Evolutionary conservation across 2,888 invertebrate species (phyloP), one percentile per base, ranked within the genome.

Genomic region (Tenthredo mesomela): DNA sequence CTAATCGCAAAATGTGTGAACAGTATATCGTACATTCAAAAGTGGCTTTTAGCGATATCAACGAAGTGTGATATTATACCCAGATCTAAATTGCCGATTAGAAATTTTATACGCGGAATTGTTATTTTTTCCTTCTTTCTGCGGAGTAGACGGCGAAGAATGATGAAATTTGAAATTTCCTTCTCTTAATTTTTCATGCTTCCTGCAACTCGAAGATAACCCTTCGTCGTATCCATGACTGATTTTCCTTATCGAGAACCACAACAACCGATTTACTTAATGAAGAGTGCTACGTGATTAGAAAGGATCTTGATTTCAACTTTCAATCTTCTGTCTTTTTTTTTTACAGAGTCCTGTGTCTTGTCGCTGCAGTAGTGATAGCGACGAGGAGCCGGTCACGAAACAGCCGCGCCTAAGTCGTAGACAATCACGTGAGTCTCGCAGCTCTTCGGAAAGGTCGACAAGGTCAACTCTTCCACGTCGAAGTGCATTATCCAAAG

Each of bases 371-470:
- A 95, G 95, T 86, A 96, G 96, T 92, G 95, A 94, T 90, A 94
- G 96, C 90, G 96, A 96, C 95, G 96, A 96, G 93, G 97, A 96
- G 91, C 97, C 97, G 80, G 96, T 95, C 84, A 94, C 95, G 87
- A 97, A 97, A 92, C 96, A 96, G 91, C 96, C 96, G n/a, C 94
- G 97, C 85, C 94, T 97, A 86, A 94, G 94, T 87, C 89, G 89
- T 82, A 87, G 89, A 86, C 90, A 88, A 87, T 89, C 88, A 83
- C 89, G 89, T 78, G 90, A 90, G 85, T 87, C 88, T 78, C 86
- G 85, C 84, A 85, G 84, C 82, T 85, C 85, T 82, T 82, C 84
- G 33, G 70, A 29, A 70, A 88, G 86, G 83, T 86, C 86, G 82
- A 71, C 86, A 50, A 86, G 85, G 43, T 86, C 87, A 40, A 84